Evolutionary conservation across 1,140 invertebrate species (phyloP).

Genomic region (Augochlora pura): DNA sequence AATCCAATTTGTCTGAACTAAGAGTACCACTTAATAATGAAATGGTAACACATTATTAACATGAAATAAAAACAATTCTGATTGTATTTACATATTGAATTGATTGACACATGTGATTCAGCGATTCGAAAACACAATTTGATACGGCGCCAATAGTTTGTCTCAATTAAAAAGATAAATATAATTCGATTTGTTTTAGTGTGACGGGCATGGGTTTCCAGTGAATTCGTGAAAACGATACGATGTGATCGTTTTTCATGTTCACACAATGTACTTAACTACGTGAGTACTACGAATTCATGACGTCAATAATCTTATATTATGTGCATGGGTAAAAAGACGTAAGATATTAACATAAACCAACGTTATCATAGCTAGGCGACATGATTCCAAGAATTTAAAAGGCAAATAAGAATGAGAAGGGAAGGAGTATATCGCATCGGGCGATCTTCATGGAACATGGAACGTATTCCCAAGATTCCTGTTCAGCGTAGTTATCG

Average conservation of each 20-base stretch:
- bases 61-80: constrained; percentile 15
- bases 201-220: background rate
- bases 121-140: constrained; percentile 11
- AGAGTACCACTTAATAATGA: background rate
- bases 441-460: background rate
- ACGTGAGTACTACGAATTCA: background rate
- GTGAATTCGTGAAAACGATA: too few species aligned
- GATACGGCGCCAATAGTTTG: background rate
- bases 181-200: background rate
- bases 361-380: background rate
- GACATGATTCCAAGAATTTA: background rate
- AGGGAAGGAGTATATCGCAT: background rate
- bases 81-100: too few species aligned
- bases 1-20: background rate
- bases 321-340: background rate
- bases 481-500: background rate
- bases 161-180: background rate
- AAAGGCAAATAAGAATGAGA: constrained; percentile 35
- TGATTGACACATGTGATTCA: background rate
- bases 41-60: background rate
- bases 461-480: background rate
- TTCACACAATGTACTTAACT: background rate
- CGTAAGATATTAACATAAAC: constrained; percentile 6
- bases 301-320: constrained; percentile 19
- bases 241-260: background rate